Percentiles rank a stretch among this genome's conserved stretches.
Evolutionary conservation across 2,888 invertebrate genomes (phyloP).

Genomic region (Archips xylosteana): DNA sequence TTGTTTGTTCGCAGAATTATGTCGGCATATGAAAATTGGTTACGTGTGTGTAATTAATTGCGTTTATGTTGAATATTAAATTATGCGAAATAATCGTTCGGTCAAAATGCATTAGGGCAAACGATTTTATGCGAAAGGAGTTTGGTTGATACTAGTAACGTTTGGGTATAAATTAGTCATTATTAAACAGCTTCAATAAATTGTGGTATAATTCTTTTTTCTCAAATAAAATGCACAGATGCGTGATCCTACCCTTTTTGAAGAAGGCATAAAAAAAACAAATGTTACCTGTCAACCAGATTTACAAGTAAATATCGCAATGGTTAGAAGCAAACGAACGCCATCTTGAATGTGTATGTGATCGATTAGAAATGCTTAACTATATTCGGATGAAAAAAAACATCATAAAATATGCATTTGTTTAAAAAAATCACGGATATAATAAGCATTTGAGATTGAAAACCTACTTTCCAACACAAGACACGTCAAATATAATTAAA

Average conservation of each 20-base stretch:
- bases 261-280: background rate
- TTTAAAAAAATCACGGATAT: background rate
- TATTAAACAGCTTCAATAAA: too few species aligned
- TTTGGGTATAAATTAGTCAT: background rate
- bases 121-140: background rate
- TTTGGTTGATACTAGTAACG: background rate
- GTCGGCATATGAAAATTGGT: too few species aligned
- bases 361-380: background rate
- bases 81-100: background rate
- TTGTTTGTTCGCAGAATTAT: background rate
- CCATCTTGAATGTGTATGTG: background rate
- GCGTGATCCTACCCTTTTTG: too few species aligned
- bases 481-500: background rate
- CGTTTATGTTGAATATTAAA: too few species aligned
- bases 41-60: too few species aligned
- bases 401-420: background rate
- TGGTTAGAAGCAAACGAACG: background rate
- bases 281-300: constrained; percentile 1
- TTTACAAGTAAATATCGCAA: background rate
- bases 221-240: too few species aligned
- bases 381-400: background rate
- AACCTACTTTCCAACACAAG: background rate
- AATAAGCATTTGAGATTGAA: background rate
- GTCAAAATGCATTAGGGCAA: background rate
- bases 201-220: too few species aligned